phyloP scores from a whole-genome alignment of 2,888 invertebrate species.

The Cosmorhoe ocellata region DNA sequence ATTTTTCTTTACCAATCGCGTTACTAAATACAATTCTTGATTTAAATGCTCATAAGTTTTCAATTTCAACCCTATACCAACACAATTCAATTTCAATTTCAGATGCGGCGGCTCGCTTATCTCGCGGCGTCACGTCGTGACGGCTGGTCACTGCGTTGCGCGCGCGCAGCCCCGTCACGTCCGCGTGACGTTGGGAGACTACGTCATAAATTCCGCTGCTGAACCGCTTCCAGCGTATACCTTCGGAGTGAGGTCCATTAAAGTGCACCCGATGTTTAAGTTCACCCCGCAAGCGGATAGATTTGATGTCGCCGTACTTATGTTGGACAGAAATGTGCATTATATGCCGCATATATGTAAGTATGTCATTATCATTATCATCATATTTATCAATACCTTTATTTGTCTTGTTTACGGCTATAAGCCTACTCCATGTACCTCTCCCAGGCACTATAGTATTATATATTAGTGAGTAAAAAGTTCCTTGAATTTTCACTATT shows the following conservation, averaged over 20 bases:
- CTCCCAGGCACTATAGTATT: too few species aligned
- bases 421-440: too few species aligned
- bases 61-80: too few species aligned
- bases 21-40: too few species aligned
- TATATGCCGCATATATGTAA: conserved; percentile 92
- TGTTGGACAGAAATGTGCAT: conserved; percentile 93
- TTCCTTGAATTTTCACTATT: too few species aligned
- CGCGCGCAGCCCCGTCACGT: conserved; percentile 95
- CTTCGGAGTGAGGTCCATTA: conserved; percentile 94
- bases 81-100: conserved; percentile 34
- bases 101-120: conserved; percentile 96
- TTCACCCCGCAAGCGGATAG: conserved; percentile 92
- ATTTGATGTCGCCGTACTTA: conserved; percentile 92
- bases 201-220: conserved; percentile 96
- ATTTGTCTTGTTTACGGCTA: too few species aligned
- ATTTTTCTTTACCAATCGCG: too few species aligned
- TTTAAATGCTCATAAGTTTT: too few species aligned
- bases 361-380: conserved; percentile 28
- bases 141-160: conserved; percentile 97
- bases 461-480: too few species aligned
- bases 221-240: conserved; percentile 96
- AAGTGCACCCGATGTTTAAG: conserved; percentile 90
- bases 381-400: too few species aligned
- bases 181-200: conserved; percentile 95
- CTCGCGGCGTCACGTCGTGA: conserved; percentile 94